phyloP scores from a whole-genome alignment of 2,113 vertebrate species.

The Scalopus aquaticus region DNA sequence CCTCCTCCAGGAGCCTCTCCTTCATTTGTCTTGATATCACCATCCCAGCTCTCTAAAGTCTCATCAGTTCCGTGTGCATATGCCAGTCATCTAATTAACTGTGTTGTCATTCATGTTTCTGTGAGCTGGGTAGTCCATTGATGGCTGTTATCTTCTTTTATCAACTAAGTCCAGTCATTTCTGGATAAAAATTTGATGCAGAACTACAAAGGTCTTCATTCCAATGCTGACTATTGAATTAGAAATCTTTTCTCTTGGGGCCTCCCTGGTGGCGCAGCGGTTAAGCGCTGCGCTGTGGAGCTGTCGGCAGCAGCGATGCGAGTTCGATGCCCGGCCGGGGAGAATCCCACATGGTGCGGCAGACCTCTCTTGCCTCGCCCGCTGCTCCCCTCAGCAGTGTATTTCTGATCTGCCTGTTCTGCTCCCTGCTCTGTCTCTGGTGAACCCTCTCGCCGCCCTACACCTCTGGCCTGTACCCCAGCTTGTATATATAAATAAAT shows the following conservation, averaged over 20 bases:
- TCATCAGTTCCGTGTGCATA: neutral
- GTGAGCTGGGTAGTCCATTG: neutral
- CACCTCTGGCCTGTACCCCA: too few relatives aligned
- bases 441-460: too few relatives aligned
- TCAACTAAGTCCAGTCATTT: neutral
- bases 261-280: too few relatives aligned
- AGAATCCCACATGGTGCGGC: too few relatives aligned
- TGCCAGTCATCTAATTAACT: neutral
- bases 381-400: too few relatives aligned
- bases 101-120: neutral
- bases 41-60: neutral
- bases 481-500: too few relatives aligned
- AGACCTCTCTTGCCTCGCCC: too few relatives aligned
- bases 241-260: neutral
- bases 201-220: neutral
- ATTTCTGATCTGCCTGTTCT: too few relatives aligned
- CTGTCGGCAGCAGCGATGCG: too few relatives aligned
- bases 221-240: neutral
- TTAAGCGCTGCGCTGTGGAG: too few relatives aligned
- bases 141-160: neutral
- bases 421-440: too few relatives aligned
- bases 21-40: neutral
- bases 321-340: too few relatives aligned
- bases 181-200: neutral
- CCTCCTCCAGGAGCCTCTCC: neutral